phyloP scores from a whole-genome alignment of 2,888 invertebrate species.

The Geotrupes spiniger region DNA sequence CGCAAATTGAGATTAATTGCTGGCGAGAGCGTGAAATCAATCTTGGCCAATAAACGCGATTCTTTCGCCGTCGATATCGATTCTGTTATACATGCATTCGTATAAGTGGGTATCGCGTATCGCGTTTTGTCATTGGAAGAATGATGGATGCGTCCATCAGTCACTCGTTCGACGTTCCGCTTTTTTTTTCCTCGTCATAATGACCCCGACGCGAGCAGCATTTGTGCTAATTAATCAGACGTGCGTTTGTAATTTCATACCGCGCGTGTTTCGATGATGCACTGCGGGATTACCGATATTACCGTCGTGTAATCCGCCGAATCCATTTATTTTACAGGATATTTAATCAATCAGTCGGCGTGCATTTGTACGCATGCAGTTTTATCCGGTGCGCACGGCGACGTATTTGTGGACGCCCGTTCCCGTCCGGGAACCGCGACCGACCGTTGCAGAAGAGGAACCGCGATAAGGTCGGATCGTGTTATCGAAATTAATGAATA shows the following conservation, averaged over 20 bases:
- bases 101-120: constrained; percentile 2
- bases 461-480: no score
- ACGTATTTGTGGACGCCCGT: no score
- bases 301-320: constrained; percentile 17
- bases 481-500: no score
- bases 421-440: no score
- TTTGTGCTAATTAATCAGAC: constrained; percentile 39
- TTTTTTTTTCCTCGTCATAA: constrained; percentile 33
- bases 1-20: no score
- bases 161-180: constrained; percentile 40
- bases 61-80: no score
- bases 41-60: no score
- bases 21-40: no score
- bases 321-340: constrained; percentile 24
- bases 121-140: constrained; percentile 5
- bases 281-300: constrained; percentile 22
- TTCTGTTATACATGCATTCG: no score
- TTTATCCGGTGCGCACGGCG: no score
- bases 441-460: no score
- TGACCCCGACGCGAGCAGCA: constrained; percentile 30
- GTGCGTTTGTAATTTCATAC: constrained; percentile 26
- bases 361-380: background rate
- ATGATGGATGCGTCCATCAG: constrained; percentile 38
- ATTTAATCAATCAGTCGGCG: constrained; percentile 21
- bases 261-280: constrained; percentile 20